Evolutionary conservation across 2,888 invertebrate species (phyloP), one percentile per base, ranked within the genome.

Genomic region (Euzetes globulus): DNA sequence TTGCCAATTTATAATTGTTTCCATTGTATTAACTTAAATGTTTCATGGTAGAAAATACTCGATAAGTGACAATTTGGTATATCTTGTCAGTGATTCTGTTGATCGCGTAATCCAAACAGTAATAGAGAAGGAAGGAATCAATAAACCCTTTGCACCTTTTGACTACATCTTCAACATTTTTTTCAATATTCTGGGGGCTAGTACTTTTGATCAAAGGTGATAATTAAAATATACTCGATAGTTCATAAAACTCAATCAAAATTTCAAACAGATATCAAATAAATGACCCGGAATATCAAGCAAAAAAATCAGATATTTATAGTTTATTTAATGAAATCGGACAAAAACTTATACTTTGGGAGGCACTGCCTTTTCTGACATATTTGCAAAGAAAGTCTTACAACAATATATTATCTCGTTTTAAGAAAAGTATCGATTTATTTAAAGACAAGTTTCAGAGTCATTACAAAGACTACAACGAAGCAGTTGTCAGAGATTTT

Each of bases 11-110:
- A n/a, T n/a, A n/a, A n/a, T n/a, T n/a, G n/a, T n/a, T n/a, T n/a
- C n/a, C n/a, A n/a, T n/a, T n/a, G n/a, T n/a, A n/a, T n/a, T n/a
- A n/a, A n/a, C n/a, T n/a, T n/a, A n/a, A n/a, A n/a, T n/a, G n/a
- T n/a, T n/a, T n/a, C n/a, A 37, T 5, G 3, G 13, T 47, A 47
- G 71, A 5, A 71, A 71, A 17, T 71, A 71, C 71, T 19, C 71
- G 11, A 71, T 1, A 6, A 19, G 19, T 17, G 71, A 71, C 19
- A 22, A 47, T 1, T 45, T 71, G 27, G 47, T 41, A 15, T 27
- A 47, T 50, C 29, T 47, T 9, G 41, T n/a, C 17, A 22, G 2
- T n/a, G 71, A 71, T 50, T n/a, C 2, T 27, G 52, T 71, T 1
- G 71, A 71, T n/a, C 19, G 47, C 37, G 47, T 47, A 6, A 37